phyloP scores from a whole-genome alignment of 1,140 invertebrate genomes.

The Thaumetopoea pityocampa region DNA sequence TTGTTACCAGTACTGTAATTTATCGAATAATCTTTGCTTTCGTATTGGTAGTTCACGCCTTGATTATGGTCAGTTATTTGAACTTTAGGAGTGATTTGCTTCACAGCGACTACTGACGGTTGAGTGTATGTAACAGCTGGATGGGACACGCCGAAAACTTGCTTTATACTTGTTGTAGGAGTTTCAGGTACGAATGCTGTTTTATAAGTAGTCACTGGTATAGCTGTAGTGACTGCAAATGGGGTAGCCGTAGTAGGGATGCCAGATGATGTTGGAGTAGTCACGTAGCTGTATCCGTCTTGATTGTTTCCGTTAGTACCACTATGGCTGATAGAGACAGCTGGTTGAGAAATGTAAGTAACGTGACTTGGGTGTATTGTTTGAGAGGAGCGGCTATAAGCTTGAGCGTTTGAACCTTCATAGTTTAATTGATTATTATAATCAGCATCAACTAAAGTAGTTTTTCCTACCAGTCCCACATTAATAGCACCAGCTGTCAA shows the following conservation, averaged over 20 bases:
- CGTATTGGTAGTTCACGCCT: constrained; percentile 37
- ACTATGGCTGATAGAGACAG: constrained; percentile 52
- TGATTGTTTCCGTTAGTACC: constrained; percentile 46
- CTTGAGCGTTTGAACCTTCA: constrained; percentile 16
- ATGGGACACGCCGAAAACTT: constrained; percentile 63
- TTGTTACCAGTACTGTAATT: constrained; percentile 18
- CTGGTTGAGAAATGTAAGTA: constrained; percentile 38
- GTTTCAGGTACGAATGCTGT: constrained; percentile 54
- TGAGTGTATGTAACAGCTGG: constrained; percentile 61
- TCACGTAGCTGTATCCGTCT: constrained; percentile 45
- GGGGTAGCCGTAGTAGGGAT: constrained; percentile 59
- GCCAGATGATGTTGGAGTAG: constrained; percentile 55
- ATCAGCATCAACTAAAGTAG: constrained; percentile 56
- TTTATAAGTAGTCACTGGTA: constrained; percentile 48
- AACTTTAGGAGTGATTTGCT: constrained; percentile 37
- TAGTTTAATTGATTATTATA: constrained; percentile 43
- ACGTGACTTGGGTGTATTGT: constrained; percentile 31
- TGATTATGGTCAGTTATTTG: constrained; percentile 41
- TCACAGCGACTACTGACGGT: constrained; percentile 46
- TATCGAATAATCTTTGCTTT: constrained; percentile 31
- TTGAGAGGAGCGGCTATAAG: constrained; percentile 24
- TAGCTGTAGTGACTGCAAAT: constrained; percentile 49
- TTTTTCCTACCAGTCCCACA: constrained; percentile 70
- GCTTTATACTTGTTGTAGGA: constrained; percentile 58
- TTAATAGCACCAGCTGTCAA: constrained; percentile 70